Evolutionary conservation across 2,888 invertebrate species (phyloP).

Genomic region (Tenthredo notha): DNA sequence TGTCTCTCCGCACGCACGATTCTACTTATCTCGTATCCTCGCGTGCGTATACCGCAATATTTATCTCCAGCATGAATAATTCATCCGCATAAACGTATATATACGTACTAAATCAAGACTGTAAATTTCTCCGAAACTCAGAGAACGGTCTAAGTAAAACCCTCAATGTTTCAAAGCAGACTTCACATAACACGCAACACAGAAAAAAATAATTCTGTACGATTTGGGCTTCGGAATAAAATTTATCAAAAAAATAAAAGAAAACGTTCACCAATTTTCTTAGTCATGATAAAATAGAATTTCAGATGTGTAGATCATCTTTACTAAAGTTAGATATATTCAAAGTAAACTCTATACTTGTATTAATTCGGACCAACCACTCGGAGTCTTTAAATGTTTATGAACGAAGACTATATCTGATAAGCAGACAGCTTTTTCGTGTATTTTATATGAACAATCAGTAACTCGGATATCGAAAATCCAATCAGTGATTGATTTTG

Average conservation of each 20-base stretch:
- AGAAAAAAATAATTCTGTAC: not conserved
- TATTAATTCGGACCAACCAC: not conserved
- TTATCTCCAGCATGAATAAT: slow-evolving; percentile 51
- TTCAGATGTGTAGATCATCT: not conserved
- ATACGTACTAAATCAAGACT: slow-evolving; percentile 20
- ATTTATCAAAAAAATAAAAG: not conserved
- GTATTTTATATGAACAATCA: not conserved
- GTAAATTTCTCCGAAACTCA: slow-evolving; percentile 32
- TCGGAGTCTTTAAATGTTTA: not conserved
- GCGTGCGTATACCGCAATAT: slow-evolving; percentile 37
- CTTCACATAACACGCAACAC: not conserved
- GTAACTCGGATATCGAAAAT: too few relatives aligned
- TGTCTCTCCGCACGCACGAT: slow-evolving; percentile 34
- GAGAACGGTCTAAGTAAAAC: not conserved
- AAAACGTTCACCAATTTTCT: not conserved
- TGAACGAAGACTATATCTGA: not conserved
- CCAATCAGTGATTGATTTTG: too few relatives aligned
- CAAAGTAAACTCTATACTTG: too few relatives aligned
- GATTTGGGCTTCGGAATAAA: not conserved
- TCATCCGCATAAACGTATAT: not conserved
- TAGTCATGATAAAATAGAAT: not conserved
- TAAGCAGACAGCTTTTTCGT: not conserved
- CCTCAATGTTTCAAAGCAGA: slow-evolving; percentile 7
- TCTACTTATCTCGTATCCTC: not conserved
- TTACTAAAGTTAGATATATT: not conserved